phyloP scores from a whole-genome alignment of 2,888 invertebrate genomes.

The Caenorhabditis imperialis region DNA sequence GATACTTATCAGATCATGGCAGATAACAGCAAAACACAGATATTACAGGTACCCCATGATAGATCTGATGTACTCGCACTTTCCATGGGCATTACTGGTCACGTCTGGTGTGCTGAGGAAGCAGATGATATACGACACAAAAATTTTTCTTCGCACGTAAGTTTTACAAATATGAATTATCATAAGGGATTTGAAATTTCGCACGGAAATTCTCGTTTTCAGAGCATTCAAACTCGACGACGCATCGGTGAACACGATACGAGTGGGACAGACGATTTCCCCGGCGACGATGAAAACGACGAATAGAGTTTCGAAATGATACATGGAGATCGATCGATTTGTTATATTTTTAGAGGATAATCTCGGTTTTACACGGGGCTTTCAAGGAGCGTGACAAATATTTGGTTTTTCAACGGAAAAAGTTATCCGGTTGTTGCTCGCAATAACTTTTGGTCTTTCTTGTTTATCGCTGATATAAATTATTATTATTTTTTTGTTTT shows the following conservation, averaged over 20 bases:
- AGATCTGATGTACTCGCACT: slow-evolving; percentile 55
- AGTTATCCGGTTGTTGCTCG: too few relatives aligned
- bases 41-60: slow-evolving; percentile 54
- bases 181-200: too few relatives aligned
- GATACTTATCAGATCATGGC: background rate
- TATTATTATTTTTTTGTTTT: too few relatives aligned
- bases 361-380: too few relatives aligned
- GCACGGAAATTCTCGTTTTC: slow-evolving; percentile 8
- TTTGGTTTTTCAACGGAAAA: too few relatives aligned
- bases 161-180: background rate
- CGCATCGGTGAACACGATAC: slow-evolving; percentile 38
- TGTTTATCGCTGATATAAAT: too few relatives aligned
- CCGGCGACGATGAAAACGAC: slow-evolving; percentile 38
- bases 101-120: slow-evolving; percentile 50
- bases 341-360: too few relatives aligned
- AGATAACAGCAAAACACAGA: background rate
- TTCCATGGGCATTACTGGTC: slow-evolving; percentile 55
- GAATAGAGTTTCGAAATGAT: slow-evolving; percentile 18
- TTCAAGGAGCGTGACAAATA: too few relatives aligned
- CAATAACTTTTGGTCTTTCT: too few relatives aligned
- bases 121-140: slow-evolving; percentile 42
- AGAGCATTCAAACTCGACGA: slow-evolving; percentile 46
- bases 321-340: too few relatives aligned
- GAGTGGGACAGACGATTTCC: slow-evolving; percentile 43
- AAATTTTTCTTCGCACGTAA: slow-evolving; percentile 31